Conservation (phyloP, 2,113 vertebrate genomes). For the Cyprinus carpio region DNA sequence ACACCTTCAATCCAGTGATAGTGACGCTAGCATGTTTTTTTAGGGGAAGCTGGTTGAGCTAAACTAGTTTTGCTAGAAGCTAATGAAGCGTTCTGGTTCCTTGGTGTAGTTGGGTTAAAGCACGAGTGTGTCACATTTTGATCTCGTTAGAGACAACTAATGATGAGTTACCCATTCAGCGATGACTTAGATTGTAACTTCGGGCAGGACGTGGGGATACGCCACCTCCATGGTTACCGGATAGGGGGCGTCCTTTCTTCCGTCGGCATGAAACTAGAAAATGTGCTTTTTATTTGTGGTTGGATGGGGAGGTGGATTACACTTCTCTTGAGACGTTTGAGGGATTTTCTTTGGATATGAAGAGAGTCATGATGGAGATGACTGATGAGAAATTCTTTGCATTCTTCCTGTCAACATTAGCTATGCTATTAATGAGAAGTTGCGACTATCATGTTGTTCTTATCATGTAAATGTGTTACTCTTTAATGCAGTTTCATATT, state of each 20-base stretch:
- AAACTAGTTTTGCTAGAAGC: neutral
- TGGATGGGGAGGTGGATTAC: constrained; percentile 52
- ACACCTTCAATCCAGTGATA: neutral
- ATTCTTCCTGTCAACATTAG: constrained; percentile 24
- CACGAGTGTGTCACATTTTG: constrained; percentile 12
- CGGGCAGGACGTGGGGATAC: constrained; percentile 77
- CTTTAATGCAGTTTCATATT: neutral
- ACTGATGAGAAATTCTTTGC: constrained; percentile 54
- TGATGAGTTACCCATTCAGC: constrained; percentile 73
- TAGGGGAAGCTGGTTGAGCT: neutral
- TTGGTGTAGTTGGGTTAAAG: constrained; percentile 19
- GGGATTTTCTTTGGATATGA: constrained; percentile 46
- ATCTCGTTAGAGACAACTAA: constrained; percentile 53
- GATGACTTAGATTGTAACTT: constrained; percentile 77
- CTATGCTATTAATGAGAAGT: neutral
- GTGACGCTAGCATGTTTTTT: neutral
- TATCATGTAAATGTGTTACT: neutral
- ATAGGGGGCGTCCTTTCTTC: constrained; percentile 74
- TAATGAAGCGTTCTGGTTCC: neutral
- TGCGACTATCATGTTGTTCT: neutral
- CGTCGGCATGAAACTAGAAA: constrained; percentile 78
- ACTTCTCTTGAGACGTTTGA: constrained; percentile 58
- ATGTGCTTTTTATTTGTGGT: constrained; percentile 64
- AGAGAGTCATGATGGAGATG: constrained; percentile 62
- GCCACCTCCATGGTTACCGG: constrained; percentile 78